These are phyloP conservation scores for Hormaphis cornu DNA, from an alignment of 1,140 invertebrate genomes.

Conservation along the genomic window DNA sequence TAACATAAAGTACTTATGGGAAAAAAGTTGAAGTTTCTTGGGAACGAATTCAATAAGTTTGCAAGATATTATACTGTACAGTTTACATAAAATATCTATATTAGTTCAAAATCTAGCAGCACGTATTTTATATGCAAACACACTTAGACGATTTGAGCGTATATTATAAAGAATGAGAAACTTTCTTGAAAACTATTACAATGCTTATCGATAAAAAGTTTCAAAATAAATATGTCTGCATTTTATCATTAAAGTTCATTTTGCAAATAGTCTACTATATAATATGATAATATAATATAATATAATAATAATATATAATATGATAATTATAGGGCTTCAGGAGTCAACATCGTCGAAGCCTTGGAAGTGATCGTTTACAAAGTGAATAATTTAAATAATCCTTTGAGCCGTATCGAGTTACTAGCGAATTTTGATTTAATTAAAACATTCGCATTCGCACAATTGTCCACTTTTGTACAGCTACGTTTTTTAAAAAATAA, in stretches of 20 bases:
- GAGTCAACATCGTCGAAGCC: neutral
- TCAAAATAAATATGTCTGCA: neutral
- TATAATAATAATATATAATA: neutral
- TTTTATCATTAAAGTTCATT: neutral
- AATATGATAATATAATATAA: too few relatives aligned
- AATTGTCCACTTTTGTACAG: neutral
- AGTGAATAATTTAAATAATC: constrained; percentile 10
- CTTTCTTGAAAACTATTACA: neutral
- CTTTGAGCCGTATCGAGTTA: constrained; percentile 5
- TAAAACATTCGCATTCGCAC: neutral
- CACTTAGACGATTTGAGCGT: neutral
- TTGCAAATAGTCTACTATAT: neutral
- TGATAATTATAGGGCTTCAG: neutral
- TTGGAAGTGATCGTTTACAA: constrained; percentile 8
- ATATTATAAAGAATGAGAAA: neutral
- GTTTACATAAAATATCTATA: too few relatives aligned
- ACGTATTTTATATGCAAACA: neutral
- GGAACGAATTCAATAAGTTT: too few relatives aligned
- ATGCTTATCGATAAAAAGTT: neutral
- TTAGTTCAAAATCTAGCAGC: too few relatives aligned
- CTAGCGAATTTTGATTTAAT: neutral
- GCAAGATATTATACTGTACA: too few relatives aligned
- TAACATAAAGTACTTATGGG: too few relatives aligned
- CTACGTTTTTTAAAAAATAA: too few relatives aligned
- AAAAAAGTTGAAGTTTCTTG: too few relatives aligned